A percentile compares a stretch with the other conserved stretches of the same genome.
Conservation (phyloP, 2,797 vertebrate species). For the Peromyscus aztecus region DNA sequence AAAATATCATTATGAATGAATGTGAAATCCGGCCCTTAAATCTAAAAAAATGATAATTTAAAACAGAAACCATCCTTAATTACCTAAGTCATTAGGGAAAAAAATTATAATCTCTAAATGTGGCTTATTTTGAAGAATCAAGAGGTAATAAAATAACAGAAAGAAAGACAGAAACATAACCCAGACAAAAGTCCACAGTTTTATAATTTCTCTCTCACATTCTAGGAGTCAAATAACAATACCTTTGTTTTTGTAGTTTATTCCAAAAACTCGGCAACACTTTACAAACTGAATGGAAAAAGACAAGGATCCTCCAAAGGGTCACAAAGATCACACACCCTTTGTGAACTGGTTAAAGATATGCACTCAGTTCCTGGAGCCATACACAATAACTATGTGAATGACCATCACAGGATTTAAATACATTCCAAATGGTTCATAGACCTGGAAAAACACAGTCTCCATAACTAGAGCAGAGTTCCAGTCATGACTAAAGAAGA, state of each 20-base stretch:
- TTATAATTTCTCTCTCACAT: constrained; percentile 17
- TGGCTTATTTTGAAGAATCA: constrained; percentile 22
- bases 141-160: constrained; percentile 43
- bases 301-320: background rate
- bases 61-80: constrained; percentile 23
- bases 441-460: background rate
- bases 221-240: constrained; percentile 3
- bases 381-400: background rate
- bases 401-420: background rate
- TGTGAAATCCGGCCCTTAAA: background rate
- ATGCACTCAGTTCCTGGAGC: background rate
- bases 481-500: background rate
- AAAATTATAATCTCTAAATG: background rate
- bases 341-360: constrained; percentile 36
- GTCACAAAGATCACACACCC: background rate
- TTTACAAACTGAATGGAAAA: constrained; percentile 4
- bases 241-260: constrained; percentile 16
- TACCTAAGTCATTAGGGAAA: background rate
- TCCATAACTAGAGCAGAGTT: background rate
- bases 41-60: background rate
- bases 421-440: constrained; percentile 2
- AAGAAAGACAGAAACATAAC: constrained; percentile 22
- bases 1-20: constrained; percentile 30
- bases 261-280: background rate
- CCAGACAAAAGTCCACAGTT: constrained; percentile 44